These are phyloP conservation scores for Micromussa lordhowensis DNA, from an alignment of 92 coral and sea anemone species.

Conservation along the genomic window DNA sequence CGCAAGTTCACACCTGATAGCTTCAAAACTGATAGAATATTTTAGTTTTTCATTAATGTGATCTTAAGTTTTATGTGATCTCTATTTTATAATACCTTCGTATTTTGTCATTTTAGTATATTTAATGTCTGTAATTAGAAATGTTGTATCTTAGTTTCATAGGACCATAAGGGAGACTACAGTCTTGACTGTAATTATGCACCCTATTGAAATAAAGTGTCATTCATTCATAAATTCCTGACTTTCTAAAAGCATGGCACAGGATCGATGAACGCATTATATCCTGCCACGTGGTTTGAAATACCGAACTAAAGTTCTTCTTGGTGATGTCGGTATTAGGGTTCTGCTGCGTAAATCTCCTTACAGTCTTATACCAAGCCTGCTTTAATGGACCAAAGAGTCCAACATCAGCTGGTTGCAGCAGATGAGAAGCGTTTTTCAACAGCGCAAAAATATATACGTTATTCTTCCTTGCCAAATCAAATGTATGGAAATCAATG, in stretches of 20 bases:
- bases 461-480: neutral
- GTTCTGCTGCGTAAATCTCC: conserved; percentile 37
- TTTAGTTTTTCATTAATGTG: too few species aligned
- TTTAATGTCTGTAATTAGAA: too few species aligned
- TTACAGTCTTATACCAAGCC: conserved; percentile 58
- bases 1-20: too few species aligned
- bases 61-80: too few species aligned
- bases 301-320: conserved; percentile 47
- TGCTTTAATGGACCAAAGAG: conserved; percentile 63
- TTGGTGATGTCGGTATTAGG: conserved; percentile 63
- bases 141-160: too few species aligned
- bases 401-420: conserved; percentile 22
- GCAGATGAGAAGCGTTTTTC: neutral
- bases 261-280: conserved; percentile 49
- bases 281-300: too few species aligned
- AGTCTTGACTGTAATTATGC: too few species aligned
- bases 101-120: too few species aligned
- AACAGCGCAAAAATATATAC: neutral
- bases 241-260: conserved; percentile 26
- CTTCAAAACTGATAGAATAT: too few species aligned
- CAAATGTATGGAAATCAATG: neutral
- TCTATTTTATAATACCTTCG: too few species aligned
- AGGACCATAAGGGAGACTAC: too few species aligned
- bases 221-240: conserved; percentile 53
- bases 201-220: too few species aligned